A percentile compares a stretch with the other conserved stretches of the same genome.
These are phyloP conservation scores for Tragelaphus eurycerus DNA, from an alignment of 2,797 vertebrate species.

Conservation along the genomic window DNA sequence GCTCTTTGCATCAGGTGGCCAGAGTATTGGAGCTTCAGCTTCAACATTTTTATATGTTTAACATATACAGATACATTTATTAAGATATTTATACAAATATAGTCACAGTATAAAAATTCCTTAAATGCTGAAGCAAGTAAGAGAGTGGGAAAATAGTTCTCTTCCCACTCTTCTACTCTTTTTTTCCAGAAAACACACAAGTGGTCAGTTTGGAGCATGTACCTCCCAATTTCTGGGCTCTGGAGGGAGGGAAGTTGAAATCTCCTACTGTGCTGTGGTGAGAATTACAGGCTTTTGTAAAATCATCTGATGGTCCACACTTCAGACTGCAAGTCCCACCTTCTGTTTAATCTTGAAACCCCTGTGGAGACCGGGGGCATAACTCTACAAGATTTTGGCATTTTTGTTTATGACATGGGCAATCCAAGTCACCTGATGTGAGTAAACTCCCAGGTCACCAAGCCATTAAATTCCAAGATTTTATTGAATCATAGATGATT, in stretches of 20 bases:
- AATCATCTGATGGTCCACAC: background rate
- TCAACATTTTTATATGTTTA: background rate
- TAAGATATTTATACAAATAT: background rate
- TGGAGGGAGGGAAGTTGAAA: background rate
- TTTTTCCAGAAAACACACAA: background rate
- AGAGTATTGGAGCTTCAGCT: background rate
- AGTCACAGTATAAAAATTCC: background rate
- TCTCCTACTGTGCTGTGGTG: background rate
- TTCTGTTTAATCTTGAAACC: background rate
- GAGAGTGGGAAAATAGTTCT: background rate
- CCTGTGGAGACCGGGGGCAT: background rate
- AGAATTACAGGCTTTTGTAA: conserved; percentile 3
- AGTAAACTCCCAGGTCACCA: background rate
- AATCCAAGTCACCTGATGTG: background rate
- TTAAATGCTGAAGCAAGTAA: background rate
- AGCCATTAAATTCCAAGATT: background rate
- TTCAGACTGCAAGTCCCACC: background rate
- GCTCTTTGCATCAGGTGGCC: background rate
- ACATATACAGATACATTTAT: background rate
- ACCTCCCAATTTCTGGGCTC: background rate
- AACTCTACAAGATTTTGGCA: background rate
- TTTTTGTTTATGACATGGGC: background rate
- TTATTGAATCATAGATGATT: background rate
- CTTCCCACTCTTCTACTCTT: background rate
- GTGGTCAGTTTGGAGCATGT: accelerated